Evolutionary conservation across 2,888 invertebrate genomes (phyloP).

Genomic region (Anorthoa munda): DNA sequence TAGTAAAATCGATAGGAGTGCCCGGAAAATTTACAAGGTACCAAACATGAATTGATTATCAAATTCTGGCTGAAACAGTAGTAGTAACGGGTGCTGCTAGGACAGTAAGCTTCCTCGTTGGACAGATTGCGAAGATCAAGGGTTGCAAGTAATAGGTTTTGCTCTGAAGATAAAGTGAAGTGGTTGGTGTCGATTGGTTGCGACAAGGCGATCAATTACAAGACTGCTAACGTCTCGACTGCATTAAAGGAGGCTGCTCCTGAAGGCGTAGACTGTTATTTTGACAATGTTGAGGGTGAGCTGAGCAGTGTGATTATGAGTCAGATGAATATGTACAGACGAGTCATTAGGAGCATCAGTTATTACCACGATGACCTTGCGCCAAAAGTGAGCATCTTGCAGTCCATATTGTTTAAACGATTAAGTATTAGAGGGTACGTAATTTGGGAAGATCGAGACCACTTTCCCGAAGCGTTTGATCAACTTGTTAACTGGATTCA

Average conservation of each 20-base stretch:
- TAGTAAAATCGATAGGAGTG: constrained; percentile 44
- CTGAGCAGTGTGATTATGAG: constrained; percentile 90
- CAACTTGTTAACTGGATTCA: constrained; percentile 91
- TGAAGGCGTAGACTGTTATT: constrained; percentile 93
- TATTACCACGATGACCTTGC: constrained; percentile 75
- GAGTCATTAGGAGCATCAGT: constrained; percentile 86
- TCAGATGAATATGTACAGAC: constrained; percentile 91
- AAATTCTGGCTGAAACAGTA: constrained; percentile 92
- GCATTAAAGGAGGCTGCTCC: constrained; percentile 88
- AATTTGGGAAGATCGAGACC: no score
- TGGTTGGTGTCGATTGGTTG: constrained; percentile 92
- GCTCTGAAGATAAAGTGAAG: constrained; percentile 74
- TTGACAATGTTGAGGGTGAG: constrained; percentile 94
- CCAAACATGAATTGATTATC: constrained; percentile 90
- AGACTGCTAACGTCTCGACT: constrained; percentile 86
- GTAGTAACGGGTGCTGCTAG: constrained; percentile 94
- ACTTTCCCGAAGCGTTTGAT: constrained; percentile 91
- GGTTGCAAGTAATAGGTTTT: constrained; percentile 92
- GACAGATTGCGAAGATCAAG: constrained; percentile 94
- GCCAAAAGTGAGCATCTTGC: constrained; percentile 85
- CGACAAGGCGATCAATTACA: constrained; percentile 93
- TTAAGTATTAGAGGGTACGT: constrained; percentile 93
- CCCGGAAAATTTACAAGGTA: constrained; percentile 77
- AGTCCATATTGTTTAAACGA: constrained; percentile 90
- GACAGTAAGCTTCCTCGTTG: constrained; percentile 94